Evolutionary conservation across 2,797 vertebrate species (phyloP), one percentile per base, ranked within the genome.

Genomic region (Urophycis tenuis): DNA sequence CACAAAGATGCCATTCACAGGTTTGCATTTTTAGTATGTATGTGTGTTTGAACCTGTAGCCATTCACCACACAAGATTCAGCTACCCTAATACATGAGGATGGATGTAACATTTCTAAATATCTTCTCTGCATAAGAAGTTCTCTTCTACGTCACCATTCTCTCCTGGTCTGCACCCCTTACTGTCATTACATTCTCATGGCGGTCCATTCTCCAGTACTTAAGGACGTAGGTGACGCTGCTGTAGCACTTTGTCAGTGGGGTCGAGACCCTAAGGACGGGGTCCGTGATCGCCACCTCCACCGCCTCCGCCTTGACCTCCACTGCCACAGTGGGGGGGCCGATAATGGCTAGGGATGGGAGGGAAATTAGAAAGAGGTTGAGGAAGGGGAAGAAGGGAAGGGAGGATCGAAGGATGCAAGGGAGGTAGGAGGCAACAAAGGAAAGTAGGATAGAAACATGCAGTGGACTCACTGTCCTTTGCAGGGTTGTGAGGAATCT

Each of bases 261-360:
- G 41, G 3, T 3, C 33, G 30, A 34, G 5, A 19, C 11, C 72
- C 71, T 75, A 30, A 79, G 35, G 1, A 41, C n/a, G 3, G 72
- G 78, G 35, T n/a, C 70, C 49, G 33, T 64, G 71, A 73, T 79
- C 67, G 72, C 78, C 73, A 80, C 29, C 71, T 81, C 71, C 5
- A 77, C 36, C 6, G 15, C 25, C 9, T 75, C 69, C n/a, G 19
- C 32, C 49, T 75, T 25, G 73, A 67, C 67, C 53, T 53, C 45
- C 73, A 72, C 36, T 36, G 67, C 45, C 25, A 77, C 72, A 8
- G 60, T 72, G 2, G 78, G 78, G 39, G 78, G 70, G 41, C 75
- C 77, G 74, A 77, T 78, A 53, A 76, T 22, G 79, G 79, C 78
- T 64, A 29, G 67, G 39, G 33, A 36, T n/a, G 33, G 33, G 15